These are phyloP conservation scores for Petrocephalus schoutedeni DNA, from an alignment of 2,797 vertebrate species.

Conservation along the genomic window DNA sequence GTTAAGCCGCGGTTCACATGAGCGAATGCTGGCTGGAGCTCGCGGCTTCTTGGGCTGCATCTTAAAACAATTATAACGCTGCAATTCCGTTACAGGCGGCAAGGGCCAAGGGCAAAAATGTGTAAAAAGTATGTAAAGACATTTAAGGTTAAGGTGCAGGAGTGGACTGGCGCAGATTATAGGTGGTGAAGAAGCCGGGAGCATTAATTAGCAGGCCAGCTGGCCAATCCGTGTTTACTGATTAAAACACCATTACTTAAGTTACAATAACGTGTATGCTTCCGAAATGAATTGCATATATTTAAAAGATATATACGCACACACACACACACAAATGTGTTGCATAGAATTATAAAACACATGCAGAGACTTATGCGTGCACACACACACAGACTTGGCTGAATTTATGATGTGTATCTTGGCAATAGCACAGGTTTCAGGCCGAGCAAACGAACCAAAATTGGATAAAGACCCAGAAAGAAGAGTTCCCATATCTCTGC, in stretches of 20 bases:
- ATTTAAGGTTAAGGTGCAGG: not conserved
- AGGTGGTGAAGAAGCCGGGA: not conserved
- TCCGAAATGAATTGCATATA: not conserved
- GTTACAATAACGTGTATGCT: not conserved
- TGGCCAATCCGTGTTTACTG: not conserved
- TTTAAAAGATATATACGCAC: not conserved
- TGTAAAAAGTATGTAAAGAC: not conserved
- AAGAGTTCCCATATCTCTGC: not conserved
- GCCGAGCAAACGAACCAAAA: not conserved
- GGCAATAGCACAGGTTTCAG: not conserved
- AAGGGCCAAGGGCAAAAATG: conserved; percentile 5
- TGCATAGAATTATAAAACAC: not conserved
- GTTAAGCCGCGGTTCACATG: not conserved
- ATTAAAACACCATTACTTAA: not conserved
- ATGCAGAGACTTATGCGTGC: not conserved
- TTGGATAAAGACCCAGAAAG: not conserved
- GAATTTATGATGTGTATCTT: not conserved
- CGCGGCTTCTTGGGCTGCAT: not conserved
- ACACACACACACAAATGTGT: not conserved
- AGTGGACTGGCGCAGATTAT: not conserved
- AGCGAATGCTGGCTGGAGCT: not conserved
- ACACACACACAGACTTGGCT: conserved; percentile 3
- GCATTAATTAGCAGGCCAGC: not conserved
- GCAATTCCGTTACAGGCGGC: not conserved
- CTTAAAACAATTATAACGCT: conserved; percentile 15